A percentile compares a stretch with the other conserved stretches of the same genome.
phyloP scores from a whole-genome alignment of 2,797 vertebrate genomes.

The Gorsachius magnificus region DNA sequence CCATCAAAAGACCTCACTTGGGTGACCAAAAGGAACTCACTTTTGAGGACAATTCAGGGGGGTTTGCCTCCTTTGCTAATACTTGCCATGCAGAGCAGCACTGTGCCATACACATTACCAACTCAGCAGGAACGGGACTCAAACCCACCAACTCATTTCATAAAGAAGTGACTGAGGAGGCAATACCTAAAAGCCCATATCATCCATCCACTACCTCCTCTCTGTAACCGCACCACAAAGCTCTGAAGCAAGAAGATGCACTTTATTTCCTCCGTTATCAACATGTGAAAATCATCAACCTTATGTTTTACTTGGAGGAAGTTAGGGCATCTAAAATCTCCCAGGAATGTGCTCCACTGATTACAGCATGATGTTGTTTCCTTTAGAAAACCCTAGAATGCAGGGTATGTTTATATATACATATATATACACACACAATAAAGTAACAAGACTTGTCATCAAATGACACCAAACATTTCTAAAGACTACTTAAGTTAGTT shows the following conservation, averaged over 20 bases:
- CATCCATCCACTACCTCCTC: not conserved
- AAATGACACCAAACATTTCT: not conserved
- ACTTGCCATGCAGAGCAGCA: not conserved
- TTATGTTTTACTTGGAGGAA: not conserved
- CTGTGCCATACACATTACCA: fast-evolving
- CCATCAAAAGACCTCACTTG: not conserved
- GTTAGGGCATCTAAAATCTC: not conserved
- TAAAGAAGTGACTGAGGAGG: not conserved
- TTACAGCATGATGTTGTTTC: not conserved
- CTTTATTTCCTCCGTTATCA: not conserved
- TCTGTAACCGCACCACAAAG: not conserved
- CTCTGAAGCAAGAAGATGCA: not conserved
- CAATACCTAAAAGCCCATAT: not conserved
- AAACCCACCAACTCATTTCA: not conserved
- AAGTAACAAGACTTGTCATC: not conserved
- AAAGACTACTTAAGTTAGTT: not conserved
- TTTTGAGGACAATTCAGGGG: not conserved
- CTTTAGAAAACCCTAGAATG: not conserved
- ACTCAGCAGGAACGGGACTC: not conserved
- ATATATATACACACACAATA: not conserved
- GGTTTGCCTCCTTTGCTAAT: not conserved
- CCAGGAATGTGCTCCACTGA: not conserved
- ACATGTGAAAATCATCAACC: not conserved
- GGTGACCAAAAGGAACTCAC: not conserved
- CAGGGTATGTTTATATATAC: not conserved